Conservation (phyloP, 2,113 vertebrate species). For the Lasiurus cinereus region DNA sequence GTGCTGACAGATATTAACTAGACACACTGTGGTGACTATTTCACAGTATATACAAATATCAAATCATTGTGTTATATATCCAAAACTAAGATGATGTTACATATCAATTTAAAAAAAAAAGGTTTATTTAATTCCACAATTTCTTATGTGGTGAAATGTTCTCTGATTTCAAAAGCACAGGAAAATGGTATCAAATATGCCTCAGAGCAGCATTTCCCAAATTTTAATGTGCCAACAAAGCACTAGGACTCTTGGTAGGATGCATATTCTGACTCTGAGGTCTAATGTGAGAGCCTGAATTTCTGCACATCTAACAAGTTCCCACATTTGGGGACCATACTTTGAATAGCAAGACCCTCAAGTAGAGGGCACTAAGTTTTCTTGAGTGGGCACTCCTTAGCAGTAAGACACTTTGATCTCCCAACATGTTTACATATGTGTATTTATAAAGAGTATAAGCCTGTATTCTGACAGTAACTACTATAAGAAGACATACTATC, state of each 20-base stretch:
- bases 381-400: neutral
- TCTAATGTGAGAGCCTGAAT: neutral
- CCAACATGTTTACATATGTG: neutral
- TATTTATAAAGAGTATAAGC: neutral
- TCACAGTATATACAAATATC: neutral
- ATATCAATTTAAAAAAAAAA: neutral
- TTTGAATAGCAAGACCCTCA: neutral
- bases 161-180: neutral
- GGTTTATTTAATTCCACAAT: neutral
- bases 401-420: neutral
- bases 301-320: neutral
- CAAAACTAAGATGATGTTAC: neutral
- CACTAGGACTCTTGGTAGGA: neutral
- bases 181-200: neutral
- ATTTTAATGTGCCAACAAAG: neutral
- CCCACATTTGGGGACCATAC: neutral
- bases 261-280: neutral
- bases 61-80: neutral
- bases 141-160: neutral
- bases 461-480: neutral
- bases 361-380: neutral
- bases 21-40: neutral
- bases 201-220: neutral
- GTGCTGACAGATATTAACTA: too few species aligned
- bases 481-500: neutral